Evolutionary conservation across 1,140 invertebrate species (phyloP), one percentile per base, ranked within the genome.

Genomic region (Eueides isabella): DNA sequence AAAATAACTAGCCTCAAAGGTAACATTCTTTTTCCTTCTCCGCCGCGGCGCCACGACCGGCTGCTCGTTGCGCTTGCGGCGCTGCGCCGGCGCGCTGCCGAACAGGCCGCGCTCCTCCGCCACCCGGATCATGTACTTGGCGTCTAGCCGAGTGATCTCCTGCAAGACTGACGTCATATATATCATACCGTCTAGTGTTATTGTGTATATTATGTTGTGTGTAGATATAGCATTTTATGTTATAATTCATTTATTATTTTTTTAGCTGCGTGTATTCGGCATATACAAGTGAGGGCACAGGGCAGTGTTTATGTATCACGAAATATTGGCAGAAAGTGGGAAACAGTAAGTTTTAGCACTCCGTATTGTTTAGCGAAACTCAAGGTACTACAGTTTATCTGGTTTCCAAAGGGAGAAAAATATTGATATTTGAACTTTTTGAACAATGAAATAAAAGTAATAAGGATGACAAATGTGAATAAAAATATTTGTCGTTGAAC

Each of bases 111-210:
- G 94, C 30, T 95, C 94, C 86, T 97, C 96, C 1, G 97, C 96
- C 85, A 97, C 96, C 75, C 96, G 95, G 48, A 97, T 97, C 94
- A 97, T 96, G 81, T 96, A 97, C 86, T 97, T 95, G 11, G 96
- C 96, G 87, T 97, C 96, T 71, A 97, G 94, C 11, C 96, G 94
- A 44, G 96, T 96, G 72, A 97, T 94, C 81, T 96, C 94, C 93
- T 95, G 87, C 67, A 75, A 80, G 84, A 71, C 74, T 78, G 76
- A 62, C 67, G 35, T 66, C 38, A 66, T 78, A 74, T 48, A 75
- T 71, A 73, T 73, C 62, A 38, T 67, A 77, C 71, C 41, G 62
- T 48, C 61, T 35, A 33, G 61, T 55, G 19, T 23, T 23, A 12
- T 9, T n/a, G 48, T 26, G 19, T 23, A n/a, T 23, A n/a, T 23